Base-by-base conservation (phyloP, 1,140 invertebrate genomes). In the Wiebesia pumilae region DNA sequence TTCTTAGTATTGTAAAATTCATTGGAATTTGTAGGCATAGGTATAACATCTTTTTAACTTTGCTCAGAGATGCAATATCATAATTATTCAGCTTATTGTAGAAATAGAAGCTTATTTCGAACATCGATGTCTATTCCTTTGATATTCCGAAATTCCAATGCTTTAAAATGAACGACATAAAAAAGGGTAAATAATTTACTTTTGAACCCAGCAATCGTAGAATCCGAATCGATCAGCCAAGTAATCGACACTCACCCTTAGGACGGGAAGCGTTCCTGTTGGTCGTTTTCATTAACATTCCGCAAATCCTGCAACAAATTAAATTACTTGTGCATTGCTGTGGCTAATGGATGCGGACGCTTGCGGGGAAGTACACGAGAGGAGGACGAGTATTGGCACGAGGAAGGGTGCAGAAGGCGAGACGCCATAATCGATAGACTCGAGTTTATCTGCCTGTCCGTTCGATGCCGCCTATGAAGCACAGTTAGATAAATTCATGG, bases 261-360 rank as follows among this genome's bases (percentile, higher is more conserved):
- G 40, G 51, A 80, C 77, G 67, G 27, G 88, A 91, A 89, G 89
- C 88, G 89, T 90, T 88, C 85, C 89, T 89, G 88, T 89, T 84
- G 85, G 84, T 90, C 89, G 90, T 92, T 93, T 93, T 93, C 92
- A 93, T 93, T 92, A 93, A 93, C 92, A 93, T 93, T 93, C 93
- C 92, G 90, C 92, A 91, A 93, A 93, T 92, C 92, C 90, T 91
- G 91, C 89, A 91, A 92, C 92, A 91, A 93, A 93, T 93, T 93
- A 91, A 93, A 93, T 93, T 93, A 93, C 92, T 93, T 91, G 90
- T 89, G 89, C 92, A 90, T 91, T 90, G 90, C 90, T 88, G 90
- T 86, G 89, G 92, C 91, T 92, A 93, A 93, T 92, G 91, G 91
- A 92, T 91, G 90, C 89, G 88, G 85, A 65, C 38, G 69, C 83